phyloP scores from a whole-genome alignment of 1,140 invertebrate genomes.

The Cotesia chilonis region DNA sequence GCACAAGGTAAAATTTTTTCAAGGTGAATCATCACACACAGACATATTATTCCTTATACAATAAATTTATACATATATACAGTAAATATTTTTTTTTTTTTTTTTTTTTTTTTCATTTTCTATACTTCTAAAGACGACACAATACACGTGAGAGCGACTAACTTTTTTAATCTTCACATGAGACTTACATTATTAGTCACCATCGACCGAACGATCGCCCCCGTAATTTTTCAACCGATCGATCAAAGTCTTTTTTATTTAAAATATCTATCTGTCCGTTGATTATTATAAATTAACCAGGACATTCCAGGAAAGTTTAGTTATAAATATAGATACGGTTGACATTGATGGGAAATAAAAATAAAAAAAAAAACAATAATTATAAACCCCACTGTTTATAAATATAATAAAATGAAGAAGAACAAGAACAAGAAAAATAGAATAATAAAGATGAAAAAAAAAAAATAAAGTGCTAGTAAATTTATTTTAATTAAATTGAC shows the following conservation, averaged over 20 bases:
- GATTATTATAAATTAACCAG: slow-evolving; percentile 9
- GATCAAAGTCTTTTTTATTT: slow-evolving; percentile 17
- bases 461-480: no score
- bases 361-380: not conserved
- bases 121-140: slow-evolving; percentile 1
- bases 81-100: not conserved
- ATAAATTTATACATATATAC: not conserved
- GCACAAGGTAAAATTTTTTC: slow-evolving; percentile 46
- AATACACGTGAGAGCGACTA: slow-evolving; percentile 10
- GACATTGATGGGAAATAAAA: slow-evolving; percentile 15
- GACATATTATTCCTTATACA: not conserved
- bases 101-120: not conserved
- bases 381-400: not conserved
- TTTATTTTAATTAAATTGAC: no score
- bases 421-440: not conserved
- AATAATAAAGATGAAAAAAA: not conserved
- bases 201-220: slow-evolving; percentile 12
- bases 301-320: not conserved
- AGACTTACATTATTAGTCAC: slow-evolving; percentile 6
- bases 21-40: slow-evolving; percentile 47
- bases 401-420: not conserved
- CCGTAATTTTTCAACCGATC: slow-evolving; percentile 1
- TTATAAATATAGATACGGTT: slow-evolving; percentile 2
- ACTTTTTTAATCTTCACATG: not conserved
- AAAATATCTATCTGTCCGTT: not conserved